These are phyloP conservation scores for Lepus townsendii DNA, from an alignment of 2,797 vertebrate genomes.

Conservation along the genomic window DNA sequence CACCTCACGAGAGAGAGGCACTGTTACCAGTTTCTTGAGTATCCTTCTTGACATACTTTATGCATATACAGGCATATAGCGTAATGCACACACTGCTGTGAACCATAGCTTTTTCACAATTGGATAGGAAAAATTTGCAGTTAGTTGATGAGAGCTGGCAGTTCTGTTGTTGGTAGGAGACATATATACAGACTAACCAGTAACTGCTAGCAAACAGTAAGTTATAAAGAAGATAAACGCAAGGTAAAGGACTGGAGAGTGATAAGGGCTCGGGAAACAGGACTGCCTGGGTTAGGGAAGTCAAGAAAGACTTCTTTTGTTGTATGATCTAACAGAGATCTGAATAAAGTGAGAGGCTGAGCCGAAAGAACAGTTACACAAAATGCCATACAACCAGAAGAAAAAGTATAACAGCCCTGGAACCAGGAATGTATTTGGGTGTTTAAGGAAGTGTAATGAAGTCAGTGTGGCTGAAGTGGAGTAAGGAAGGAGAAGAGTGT, in stretches of 20 bases:
- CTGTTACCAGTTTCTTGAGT: slow-evolving; percentile 28
- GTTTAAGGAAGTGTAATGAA: not conserved
- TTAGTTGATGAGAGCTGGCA: not conserved
- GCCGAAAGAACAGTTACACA: not conserved
- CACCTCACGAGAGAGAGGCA: not conserved
- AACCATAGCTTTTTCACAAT: slow-evolving; percentile 14
- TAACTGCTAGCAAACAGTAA: not conserved
- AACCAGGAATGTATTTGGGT: not conserved
- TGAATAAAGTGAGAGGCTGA: not conserved
- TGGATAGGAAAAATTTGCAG: slow-evolving; percentile 5
- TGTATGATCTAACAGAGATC: not conserved
- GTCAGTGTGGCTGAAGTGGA: not conserved
- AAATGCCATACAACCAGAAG: not conserved
- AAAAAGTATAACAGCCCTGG: not conserved
- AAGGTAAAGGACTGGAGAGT: not conserved
- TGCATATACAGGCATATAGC: not conserved
- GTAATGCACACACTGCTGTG: not conserved
- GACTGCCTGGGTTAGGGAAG: not conserved
- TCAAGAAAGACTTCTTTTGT: not conserved
- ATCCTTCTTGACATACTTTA: slow-evolving; percentile 27
- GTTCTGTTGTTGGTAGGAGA: not conserved
- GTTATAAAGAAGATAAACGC: slow-evolving; percentile 14
- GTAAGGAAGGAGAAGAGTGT: not conserved
- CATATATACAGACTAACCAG: slow-evolving; percentile 1
- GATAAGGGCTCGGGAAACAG: not conserved